Percentiles rank a stretch among this genome's conserved stretches.
These are phyloP conservation scores for Calycopis cecrops DNA, from an alignment of 1,140 invertebrate genomes.

Conservation along the genomic window DNA sequence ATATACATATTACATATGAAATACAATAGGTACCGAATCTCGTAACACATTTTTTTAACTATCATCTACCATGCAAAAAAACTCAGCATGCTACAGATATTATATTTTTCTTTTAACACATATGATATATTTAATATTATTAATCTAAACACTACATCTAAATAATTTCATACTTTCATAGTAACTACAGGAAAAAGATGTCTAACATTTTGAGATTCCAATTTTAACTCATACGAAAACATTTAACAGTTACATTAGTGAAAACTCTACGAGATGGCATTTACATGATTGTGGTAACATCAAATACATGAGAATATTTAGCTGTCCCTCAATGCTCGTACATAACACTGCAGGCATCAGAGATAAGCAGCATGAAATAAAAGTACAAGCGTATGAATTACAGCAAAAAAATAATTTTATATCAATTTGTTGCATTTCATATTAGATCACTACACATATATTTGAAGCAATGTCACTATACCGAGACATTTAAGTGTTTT, in stretches of 20 bases:
- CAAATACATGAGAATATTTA: conserved; percentile 7
- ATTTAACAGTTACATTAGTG: conserved; percentile 28
- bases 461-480: conserved; percentile 3
- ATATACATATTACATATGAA: conserved; percentile 56
- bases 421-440: conserved; percentile 11
- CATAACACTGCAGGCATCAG: background rate
- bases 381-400: conserved; percentile 14
- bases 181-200: conserved; percentile 42
- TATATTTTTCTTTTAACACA: conserved; percentile 33
- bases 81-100: conserved; percentile 56
- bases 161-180: conserved; percentile 42
- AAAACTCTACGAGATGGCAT: conserved; percentile 25
- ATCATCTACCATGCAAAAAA: conserved; percentile 62
- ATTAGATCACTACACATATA: conserved; percentile 16
- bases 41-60: conserved; percentile 32
- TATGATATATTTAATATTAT: conserved; percentile 8
- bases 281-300: conserved; percentile 17
- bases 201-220: conserved; percentile 59
- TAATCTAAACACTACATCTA: conserved; percentile 34
- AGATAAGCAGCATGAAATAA: conserved; percentile 11
- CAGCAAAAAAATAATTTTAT: conserved; percentile 17
- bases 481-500: background rate
- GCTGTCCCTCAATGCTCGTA: background rate
- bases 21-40: conserved; percentile 27
- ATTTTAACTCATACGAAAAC: conserved; percentile 43